Evolutionary conservation across 2,113 vertebrate species (phyloP).

Genomic region (Chrysochloris asiatica): DNA sequence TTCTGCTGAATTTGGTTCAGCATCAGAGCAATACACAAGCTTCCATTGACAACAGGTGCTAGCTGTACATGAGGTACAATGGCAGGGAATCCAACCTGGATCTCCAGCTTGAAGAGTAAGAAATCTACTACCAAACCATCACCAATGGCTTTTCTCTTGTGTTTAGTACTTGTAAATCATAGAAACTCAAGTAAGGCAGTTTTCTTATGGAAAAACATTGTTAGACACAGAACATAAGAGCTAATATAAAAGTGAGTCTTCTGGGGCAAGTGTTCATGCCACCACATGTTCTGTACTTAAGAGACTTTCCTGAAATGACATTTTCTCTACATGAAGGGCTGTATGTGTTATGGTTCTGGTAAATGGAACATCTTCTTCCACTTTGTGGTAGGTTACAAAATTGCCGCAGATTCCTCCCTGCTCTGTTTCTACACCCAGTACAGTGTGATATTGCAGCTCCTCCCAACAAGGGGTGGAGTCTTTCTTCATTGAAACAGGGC

Average conservation of each 20-base stretch:
- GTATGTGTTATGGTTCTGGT: background rate
- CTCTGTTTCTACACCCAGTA: background rate
- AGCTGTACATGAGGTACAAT: background rate
- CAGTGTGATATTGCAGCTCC: background rate
- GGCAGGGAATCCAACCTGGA: background rate
- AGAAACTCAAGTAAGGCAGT: background rate
- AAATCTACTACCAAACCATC: background rate
- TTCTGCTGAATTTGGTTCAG: background rate
- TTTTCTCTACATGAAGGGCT: background rate
- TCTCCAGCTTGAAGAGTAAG: background rate
- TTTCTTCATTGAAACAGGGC: background rate
- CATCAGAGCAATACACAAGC: background rate
- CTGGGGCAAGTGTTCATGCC: background rate
- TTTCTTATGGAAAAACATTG: conserved; percentile 16
- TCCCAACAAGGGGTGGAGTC: background rate
- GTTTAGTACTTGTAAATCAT: background rate
- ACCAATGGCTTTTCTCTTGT: too few species aligned
- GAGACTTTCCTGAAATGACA: background rate
- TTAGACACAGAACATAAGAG: background rate
- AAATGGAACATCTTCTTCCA: background rate
- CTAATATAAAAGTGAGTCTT: background rate
- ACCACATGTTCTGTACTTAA: background rate
- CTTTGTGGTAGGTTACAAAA: background rate
- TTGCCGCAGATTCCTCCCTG: background rate
- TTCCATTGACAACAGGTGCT: background rate